Conservation (phyloP, 2,113 vertebrate species). For the Donacobius atricapilla region DNA sequence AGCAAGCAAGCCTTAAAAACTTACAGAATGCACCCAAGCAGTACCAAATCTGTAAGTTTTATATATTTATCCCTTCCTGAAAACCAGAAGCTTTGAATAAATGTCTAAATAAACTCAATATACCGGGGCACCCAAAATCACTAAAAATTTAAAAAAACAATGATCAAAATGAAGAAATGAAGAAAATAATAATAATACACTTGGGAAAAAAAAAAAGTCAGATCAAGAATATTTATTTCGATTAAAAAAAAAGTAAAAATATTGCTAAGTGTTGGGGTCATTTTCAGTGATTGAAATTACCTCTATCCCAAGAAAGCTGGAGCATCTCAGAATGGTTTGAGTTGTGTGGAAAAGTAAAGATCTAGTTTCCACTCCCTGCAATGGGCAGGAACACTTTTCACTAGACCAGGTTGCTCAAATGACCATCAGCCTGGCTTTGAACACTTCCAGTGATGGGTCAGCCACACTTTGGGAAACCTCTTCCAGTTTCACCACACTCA, state of each 20-base stretch:
- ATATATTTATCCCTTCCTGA: not conserved
- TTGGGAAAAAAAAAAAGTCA: not conserved
- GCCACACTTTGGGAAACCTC: not conserved
- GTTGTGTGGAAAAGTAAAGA: not conserved
- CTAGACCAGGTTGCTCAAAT: not conserved
- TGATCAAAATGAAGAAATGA: not conserved
- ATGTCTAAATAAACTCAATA: not conserved
- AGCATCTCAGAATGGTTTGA: not conserved
- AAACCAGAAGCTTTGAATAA: not conserved
- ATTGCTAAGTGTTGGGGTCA: rapidly evolving
- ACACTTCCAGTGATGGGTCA: not conserved
- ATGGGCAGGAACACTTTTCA: not conserved
- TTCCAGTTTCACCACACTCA: not conserved
- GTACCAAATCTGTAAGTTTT: not conserved
- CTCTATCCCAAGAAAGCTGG: not conserved
- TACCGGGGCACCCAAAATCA: not conserved
- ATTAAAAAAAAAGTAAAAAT: not conserved
- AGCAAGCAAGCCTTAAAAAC: not conserved
- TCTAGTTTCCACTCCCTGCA: not conserved
- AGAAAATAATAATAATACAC: not conserved
- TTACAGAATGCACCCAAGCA: not conserved
- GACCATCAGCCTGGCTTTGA: not conserved
- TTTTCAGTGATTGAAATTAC: not conserved
- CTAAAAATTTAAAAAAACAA: not conserved
- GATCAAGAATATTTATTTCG: not conserved